Evolutionary conservation across 2,888 invertebrate genomes (phyloP), one percentile per base, ranked within the genome.

Genomic region (Adelognathus sp.): DNA sequence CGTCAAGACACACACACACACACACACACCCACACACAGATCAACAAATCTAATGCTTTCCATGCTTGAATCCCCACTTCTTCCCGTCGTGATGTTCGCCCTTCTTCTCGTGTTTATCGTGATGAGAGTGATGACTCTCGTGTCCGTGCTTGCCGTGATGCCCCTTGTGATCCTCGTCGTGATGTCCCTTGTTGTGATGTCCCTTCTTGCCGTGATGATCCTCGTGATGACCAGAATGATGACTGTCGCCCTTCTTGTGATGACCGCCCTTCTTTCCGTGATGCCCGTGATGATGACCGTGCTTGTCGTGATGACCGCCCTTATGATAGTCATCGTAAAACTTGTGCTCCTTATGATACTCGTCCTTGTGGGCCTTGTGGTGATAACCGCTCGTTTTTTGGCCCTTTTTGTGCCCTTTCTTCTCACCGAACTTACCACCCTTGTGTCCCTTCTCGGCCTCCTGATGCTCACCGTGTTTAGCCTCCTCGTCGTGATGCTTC

Each of bases 371-470:
- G 41, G 96, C 95, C 88, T 97, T 96, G 91, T 97, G 96, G 87
- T 97, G 97, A 90, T 95, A 97, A 6, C 97, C 97, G 76, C 96
- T 94, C 14, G 96, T 96, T 87, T 97, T 96, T 81, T 96, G 85
- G 0, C 96, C 97, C 87, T 97, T 97, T 86, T 97, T 97, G 91
- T 96, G 96, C 1, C 96, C 96, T 86, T 96, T 96, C 88, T 96
- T 96, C 86, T 96, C 95, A 3, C 95, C 96, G 88, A 95, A 95
- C 87, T 96, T 96, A 1, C 95, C 95, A 1, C 95, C 96, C 88
- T 96, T 96, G 89, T 96, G 95, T 14, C 95, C 95, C 81, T 96
- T 95, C 1, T 95, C 96, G 29, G 94, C 94, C 80, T 96, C 96
- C 87, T 97, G 95, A 86, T 81, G 79, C n/a, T 79, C 63, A 0